These are phyloP conservation scores for Tenthredo notha DNA, from an alignment of 2,888 invertebrate genomes.

Conservation along the genomic window DNA sequence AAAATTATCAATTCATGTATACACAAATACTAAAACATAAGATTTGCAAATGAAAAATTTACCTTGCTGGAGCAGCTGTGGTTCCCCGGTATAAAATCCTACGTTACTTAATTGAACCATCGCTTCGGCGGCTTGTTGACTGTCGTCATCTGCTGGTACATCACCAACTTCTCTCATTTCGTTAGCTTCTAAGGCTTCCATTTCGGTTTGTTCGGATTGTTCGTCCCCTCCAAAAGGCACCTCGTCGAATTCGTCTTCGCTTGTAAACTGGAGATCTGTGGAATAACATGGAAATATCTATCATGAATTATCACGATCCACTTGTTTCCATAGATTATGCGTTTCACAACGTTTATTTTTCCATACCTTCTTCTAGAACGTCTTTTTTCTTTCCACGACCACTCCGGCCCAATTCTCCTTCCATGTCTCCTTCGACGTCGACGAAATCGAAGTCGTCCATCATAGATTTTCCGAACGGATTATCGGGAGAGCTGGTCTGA, in stretches of 20 bases:
- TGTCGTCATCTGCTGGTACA: slow-evolving; percentile 81
- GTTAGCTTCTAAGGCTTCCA: slow-evolving; percentile 71
- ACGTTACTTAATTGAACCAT: slow-evolving; percentile 87
- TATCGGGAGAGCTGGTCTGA: slow-evolving; percentile 83
- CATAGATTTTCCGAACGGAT: slow-evolving; percentile 76
- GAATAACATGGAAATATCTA: slow-evolving; percentile 55
- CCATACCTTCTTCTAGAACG: slow-evolving; percentile 86
- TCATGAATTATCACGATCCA: neutral
- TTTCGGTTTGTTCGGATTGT: slow-evolving; percentile 73
- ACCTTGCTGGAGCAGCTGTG: slow-evolving; percentile 76
- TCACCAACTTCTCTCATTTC: slow-evolving; percentile 72
- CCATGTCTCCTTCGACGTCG: slow-evolving; percentile 83
- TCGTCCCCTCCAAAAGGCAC: slow-evolving; percentile 81
- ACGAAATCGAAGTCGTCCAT: slow-evolving; percentile 83
- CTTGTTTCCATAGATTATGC: neutral
- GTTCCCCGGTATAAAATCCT: slow-evolving; percentile 82
- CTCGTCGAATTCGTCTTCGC: slow-evolving; percentile 85
- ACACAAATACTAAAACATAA: neutral
- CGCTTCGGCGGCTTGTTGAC: slow-evolving; percentile 87
- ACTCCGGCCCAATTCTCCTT: slow-evolving; percentile 73
- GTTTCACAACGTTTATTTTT: neutral
- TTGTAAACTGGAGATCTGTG: slow-evolving; percentile 86
- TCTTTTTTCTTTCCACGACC: slow-evolving; percentile 83
- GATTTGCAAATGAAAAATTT: slow-evolving; percentile 1
- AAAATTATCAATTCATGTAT: neutral